A percentile compares a stretch with the other conserved stretches of the same genome.
Conservation (phyloP, 2,797 vertebrate genomes). For the Phyllotis vaccarum region DNA sequence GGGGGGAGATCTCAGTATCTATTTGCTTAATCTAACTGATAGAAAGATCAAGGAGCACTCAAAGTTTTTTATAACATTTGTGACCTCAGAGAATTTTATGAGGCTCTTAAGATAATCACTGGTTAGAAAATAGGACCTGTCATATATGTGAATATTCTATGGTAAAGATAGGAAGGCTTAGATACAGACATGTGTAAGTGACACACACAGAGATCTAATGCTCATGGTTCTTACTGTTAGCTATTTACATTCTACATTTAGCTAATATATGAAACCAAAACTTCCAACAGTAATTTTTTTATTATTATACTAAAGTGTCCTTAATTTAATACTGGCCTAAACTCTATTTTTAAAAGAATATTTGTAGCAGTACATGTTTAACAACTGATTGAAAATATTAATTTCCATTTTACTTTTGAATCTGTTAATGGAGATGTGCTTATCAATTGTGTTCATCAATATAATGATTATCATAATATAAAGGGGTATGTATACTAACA, state of each 20-base stretch:
- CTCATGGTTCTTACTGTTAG: background rate
- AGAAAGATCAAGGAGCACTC: background rate
- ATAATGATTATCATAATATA: too few species aligned
- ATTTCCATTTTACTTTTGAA: background rate
- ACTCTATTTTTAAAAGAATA: background rate
- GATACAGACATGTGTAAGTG: background rate
- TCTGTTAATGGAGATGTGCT: background rate
- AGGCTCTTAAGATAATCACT: background rate
- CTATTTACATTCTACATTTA: slow-evolving; percentile 16
- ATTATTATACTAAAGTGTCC: slow-evolving; percentile 15
- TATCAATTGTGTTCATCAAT: too few species aligned
- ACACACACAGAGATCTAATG: background rate
- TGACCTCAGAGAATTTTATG: background rate
- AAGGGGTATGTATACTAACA: background rate
- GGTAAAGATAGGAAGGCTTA: background rate
- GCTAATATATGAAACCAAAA: background rate
- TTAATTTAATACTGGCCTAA: slow-evolving; percentile 37
- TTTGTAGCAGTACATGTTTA: slow-evolving; percentile 50
- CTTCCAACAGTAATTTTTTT: background rate
- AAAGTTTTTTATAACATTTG: background rate
- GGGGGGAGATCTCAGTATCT: background rate
- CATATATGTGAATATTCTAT: background rate
- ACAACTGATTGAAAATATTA: slow-evolving; percentile 29
- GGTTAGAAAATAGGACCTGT: background rate
- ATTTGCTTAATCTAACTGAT: background rate